These are phyloP conservation scores for Seriola quinqueradiata DNA, from an alignment of 2,113 vertebrate species.

Conservation along the genomic window DNA sequence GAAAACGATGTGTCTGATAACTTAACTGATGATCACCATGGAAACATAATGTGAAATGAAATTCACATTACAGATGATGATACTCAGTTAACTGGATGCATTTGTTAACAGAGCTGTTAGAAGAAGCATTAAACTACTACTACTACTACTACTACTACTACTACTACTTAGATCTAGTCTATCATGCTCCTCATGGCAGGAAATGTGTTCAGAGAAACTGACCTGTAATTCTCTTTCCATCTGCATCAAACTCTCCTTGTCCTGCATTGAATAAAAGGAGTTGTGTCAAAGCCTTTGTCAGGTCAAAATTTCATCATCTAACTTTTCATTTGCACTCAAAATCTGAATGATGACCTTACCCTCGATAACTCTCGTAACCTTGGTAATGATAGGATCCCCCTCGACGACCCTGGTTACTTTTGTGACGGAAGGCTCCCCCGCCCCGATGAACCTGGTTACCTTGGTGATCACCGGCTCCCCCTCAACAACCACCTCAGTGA, in stretches of 20 bases:
- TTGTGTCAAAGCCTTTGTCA: not conserved
- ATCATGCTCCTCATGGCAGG: not conserved
- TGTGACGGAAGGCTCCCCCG: not conserved
- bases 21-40: conserved; percentile 21
- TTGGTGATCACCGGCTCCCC: not conserved
- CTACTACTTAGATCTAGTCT: not conserved
- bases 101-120: conserved; percentile 44
- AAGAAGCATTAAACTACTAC: conserved; percentile 12
- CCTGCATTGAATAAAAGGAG: conserved; percentile 41
- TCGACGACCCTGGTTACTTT: conserved; percentile 50
- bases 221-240: conserved; percentile 68
- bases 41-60: conserved; percentile 18
- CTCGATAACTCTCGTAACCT: conserved; percentile 64
- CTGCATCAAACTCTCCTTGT: conserved; percentile 39
- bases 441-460: conserved; percentile 39
- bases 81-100: conserved; percentile 12
- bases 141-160: not conserved
- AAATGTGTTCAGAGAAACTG: conserved; percentile 42
- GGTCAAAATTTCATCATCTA: not conserved
- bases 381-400: conserved; percentile 30
- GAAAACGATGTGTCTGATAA: conserved; percentile 29
- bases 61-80: conserved; percentile 14
- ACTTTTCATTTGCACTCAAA: not conserved
- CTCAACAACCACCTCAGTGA: conserved; percentile 18
- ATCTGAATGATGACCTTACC: conserved; percentile 41